These are phyloP conservation scores for Heterochromis multidens DNA, from an alignment of 2,113 vertebrate genomes.

Conservation along the genomic window DNA sequence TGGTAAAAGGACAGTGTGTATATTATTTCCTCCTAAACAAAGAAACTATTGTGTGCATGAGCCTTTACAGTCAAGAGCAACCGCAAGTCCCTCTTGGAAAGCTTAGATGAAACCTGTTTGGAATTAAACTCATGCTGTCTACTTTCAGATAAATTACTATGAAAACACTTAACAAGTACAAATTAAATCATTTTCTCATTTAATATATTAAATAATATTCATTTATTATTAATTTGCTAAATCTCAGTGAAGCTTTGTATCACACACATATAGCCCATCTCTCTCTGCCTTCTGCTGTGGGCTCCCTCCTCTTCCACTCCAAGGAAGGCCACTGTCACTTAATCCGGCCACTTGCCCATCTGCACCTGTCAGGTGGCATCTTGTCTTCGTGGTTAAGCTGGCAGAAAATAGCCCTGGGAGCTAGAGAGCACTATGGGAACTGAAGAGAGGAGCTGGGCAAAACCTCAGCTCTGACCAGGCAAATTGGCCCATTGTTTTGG, in stretches of 20 bases:
- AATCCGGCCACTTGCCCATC: conserved; percentile 38
- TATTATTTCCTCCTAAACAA: not conserved
- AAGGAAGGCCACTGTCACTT: conserved; percentile 46
- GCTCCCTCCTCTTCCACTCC: not conserved
- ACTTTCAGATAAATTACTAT: not conserved
- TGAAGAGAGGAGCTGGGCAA: not conserved
- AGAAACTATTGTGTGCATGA: not conserved
- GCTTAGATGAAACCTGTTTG: not conserved
- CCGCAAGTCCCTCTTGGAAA: too few species aligned
- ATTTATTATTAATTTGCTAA: not conserved
- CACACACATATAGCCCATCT: not conserved
- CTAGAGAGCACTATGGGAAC: not conserved
- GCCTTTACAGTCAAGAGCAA: not conserved
- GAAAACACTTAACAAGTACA: not conserved
- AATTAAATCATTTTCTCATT: not conserved
- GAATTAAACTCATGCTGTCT: not conserved
- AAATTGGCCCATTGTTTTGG: not conserved
- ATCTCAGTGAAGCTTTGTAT: not conserved
- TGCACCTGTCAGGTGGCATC: conserved; percentile 38
- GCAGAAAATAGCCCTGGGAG: conserved; percentile 61
- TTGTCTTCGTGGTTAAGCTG: conserved; percentile 50
- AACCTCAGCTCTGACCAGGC: not conserved
- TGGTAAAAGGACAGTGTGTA: too few species aligned
- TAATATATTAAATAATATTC: not conserved
- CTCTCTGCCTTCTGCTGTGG: not conserved